phyloP scores from a whole-genome alignment of 2,797 vertebrate genomes.

The Tympanoctomys barrerae region DNA sequence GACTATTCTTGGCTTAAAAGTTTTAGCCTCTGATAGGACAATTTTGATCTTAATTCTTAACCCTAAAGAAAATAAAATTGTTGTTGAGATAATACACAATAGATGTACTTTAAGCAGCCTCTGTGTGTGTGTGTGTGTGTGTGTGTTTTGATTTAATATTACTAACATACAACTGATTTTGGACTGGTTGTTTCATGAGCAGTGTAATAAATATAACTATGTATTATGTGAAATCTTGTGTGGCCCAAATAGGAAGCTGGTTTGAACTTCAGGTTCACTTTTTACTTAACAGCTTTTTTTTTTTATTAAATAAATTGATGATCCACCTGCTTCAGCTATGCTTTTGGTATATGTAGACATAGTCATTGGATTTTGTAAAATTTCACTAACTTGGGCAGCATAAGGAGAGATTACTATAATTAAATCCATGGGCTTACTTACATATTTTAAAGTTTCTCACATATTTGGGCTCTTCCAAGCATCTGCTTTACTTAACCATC shows the following conservation, averaged over 20 bases:
- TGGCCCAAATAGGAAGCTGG: not conserved
- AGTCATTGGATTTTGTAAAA: constrained; percentile 19
- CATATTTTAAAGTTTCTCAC: not conserved
- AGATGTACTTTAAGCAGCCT: not conserved
- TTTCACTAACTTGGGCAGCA: not conserved
- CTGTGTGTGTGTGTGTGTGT: not conserved
- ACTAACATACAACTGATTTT: not conserved
- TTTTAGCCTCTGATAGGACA: not conserved
- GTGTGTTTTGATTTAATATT: not conserved
- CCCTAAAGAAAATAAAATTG: not conserved
- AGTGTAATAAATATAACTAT: not conserved
- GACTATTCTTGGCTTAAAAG: not conserved
- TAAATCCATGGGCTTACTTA: not conserved
- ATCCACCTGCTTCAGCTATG: not conserved
- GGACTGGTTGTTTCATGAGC: not conserved
- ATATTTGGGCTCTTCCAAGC: not conserved
- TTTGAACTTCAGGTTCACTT: not conserved
- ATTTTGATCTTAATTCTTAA: constrained; percentile 1
- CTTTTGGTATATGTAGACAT: not conserved
- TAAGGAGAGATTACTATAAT: constrained; percentile 18
- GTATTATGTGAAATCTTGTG: not conserved
- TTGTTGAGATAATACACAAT: not conserved
- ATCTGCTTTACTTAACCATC: not conserved
- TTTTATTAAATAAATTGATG: no score
- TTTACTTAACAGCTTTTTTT: not conserved